These are phyloP conservation scores for Allygus modestus DNA, from an alignment of 2,888 invertebrate genomes.

Conservation along the genomic window DNA sequence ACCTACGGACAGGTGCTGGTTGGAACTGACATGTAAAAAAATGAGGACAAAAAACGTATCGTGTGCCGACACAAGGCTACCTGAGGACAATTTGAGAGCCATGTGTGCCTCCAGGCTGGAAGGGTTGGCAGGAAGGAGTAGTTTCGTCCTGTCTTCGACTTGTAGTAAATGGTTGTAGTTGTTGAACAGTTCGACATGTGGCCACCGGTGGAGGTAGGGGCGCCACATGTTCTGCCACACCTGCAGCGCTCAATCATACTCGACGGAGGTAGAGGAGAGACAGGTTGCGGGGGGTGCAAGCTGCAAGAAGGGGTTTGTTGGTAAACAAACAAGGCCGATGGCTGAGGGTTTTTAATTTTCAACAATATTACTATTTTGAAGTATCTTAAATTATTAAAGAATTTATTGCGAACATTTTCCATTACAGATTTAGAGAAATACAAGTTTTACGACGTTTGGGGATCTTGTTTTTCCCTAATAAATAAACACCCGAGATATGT, in stretches of 20 bases:
- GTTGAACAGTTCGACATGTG: conserved; percentile 3
- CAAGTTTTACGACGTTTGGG: too few species aligned
- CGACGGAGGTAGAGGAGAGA: background rate
- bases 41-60: conserved; percentile 8
- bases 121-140: conserved; percentile 10
- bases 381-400: too few species aligned
- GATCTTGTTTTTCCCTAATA: too few species aligned
- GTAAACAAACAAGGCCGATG: conserved; percentile 10
- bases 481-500: too few species aligned
- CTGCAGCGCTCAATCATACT: background rate
- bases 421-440: too few species aligned
- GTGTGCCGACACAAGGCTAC: background rate
- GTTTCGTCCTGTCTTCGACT: background rate
- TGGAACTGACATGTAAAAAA: background rate
- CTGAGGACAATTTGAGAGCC: background rate
- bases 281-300: background rate
- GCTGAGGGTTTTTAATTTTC: too few species aligned
- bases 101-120: background rate
- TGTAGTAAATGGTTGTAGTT: conserved; percentile 7
- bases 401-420: too few species aligned
- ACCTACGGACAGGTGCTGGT: background rate
- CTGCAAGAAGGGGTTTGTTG: background rate
- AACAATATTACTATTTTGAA: too few species aligned
- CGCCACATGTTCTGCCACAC: background rate
- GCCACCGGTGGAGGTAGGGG: background rate